A percentile compares a stretch with the other conserved stretches of the same genome.
phyloP scores from a whole-genome alignment of 2,888 invertebrate species.

The Yponomeuta evonymella region DNA sequence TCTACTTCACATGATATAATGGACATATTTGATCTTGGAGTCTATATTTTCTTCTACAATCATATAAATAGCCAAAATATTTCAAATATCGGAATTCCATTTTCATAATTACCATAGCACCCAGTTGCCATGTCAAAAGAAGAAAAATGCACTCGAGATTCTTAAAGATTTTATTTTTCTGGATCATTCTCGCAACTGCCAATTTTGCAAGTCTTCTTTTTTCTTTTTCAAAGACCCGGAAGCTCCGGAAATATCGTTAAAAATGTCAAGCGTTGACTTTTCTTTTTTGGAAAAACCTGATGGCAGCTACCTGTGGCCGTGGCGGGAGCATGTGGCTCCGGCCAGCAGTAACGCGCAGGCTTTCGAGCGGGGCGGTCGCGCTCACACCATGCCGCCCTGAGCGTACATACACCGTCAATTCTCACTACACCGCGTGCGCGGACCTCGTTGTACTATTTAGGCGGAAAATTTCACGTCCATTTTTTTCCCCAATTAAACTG shows the following conservation, averaged over 20 bases:
- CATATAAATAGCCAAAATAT: too few species aligned
- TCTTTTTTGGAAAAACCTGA: background rate
- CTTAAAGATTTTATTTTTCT: background rate
- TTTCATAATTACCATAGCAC: background rate
- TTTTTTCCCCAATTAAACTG: background rate
- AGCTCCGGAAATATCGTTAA: background rate
- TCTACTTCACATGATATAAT: too few species aligned
- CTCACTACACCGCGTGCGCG: background rate
- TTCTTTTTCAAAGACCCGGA: constrained; percentile 1
- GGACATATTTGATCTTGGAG: too few species aligned
- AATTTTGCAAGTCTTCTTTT: background rate
- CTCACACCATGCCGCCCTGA: constrained; percentile 46
- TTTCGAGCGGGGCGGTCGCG: constrained; percentile 65
- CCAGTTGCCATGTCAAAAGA: background rate
- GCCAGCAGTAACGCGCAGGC: constrained; percentile 71
- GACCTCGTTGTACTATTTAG: background rate
- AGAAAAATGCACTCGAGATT: background rate
- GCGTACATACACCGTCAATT: constrained; percentile 3
- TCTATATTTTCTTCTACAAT: too few species aligned
- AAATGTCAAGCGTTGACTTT: background rate
- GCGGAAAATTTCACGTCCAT: background rate
- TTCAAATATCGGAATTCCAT: background rate
- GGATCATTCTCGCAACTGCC: background rate
- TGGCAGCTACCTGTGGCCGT: constrained; percentile 55
- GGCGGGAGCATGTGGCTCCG: constrained; percentile 44